Evolutionary conservation across 2,113 vertebrate genomes (phyloP).

Genomic region (Phasianus colchicus): DNA sequence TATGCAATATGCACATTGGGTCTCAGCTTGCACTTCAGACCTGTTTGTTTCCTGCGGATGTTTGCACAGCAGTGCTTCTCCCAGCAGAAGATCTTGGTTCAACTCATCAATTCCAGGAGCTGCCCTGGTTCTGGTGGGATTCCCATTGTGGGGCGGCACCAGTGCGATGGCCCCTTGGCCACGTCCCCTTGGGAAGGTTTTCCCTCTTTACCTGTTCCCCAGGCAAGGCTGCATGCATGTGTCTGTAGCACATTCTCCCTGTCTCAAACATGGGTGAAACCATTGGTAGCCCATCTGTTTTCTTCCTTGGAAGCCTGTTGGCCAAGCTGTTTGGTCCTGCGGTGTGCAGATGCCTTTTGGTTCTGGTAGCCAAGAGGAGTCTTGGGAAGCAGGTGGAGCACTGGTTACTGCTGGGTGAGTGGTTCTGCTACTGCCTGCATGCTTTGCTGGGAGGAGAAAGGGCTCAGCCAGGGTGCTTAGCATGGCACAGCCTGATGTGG

Average conservation of each 20-base stretch:
- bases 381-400: not conserved
- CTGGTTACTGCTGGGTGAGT: not conserved
- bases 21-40: not conserved
- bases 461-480: not conserved
- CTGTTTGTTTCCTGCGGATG: not conserved
- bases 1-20: not conserved
- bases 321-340: not conserved
- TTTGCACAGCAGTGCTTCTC: not conserved
- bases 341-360: accelerated
- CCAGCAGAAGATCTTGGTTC: not conserved
- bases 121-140: not conserved
- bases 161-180: accelerated
- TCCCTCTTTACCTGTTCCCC: accelerated
- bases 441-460: not conserved
- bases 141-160: accelerated
- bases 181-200: accelerated
- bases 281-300: not conserved
- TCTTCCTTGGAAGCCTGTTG: not conserved
- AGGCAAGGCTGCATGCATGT: not conserved
- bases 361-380: not conserved
- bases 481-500: not conserved
- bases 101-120: not conserved
- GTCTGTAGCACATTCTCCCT: accelerated
- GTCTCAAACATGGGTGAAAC: not conserved
- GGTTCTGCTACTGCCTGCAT: not conserved